Evolutionary conservation across 2,888 invertebrate genomes (phyloP).

Genomic region (Troides aeacus): DNA sequence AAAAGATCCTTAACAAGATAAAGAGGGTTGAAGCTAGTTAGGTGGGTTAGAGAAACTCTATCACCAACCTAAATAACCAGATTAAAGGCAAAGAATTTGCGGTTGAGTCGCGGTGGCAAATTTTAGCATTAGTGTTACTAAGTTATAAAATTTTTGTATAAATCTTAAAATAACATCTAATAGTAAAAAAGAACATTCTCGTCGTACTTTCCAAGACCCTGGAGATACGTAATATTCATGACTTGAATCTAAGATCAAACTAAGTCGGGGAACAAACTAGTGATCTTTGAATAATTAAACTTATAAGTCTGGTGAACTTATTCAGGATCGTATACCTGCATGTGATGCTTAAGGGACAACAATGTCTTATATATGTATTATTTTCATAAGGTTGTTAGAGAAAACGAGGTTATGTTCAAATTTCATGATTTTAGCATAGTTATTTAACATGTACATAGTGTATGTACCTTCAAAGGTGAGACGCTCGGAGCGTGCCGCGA

Average conservation of each 20-base stretch:
- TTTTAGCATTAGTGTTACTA: too few species aligned
- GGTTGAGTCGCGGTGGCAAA: too few species aligned
- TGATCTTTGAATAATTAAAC: conserved; percentile 20
- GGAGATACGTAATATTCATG: conserved; percentile 19
- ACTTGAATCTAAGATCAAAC: conserved; percentile 12
- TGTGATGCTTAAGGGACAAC: background rate
- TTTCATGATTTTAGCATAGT: background rate
- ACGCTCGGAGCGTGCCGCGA: background rate
- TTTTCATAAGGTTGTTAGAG: background rate
- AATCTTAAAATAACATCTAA: too few species aligned
- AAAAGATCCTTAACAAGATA: too few species aligned
- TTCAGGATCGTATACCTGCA: background rate
- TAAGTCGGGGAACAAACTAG: conserved; percentile 11
- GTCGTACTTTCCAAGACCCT: conserved; percentile 1
- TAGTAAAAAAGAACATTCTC: background rate
- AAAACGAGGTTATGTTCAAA: background rate
- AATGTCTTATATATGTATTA: background rate
- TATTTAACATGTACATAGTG: background rate
- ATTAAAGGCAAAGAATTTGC: too few species aligned
- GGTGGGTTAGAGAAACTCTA: too few species aligned
- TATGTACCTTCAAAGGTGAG: background rate
- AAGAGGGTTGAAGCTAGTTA: too few species aligned
- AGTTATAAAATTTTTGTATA: too few species aligned
- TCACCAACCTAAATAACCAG: too few species aligned
- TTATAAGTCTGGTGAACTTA: background rate